Evolutionary conservation across 2,797 vertebrate species (phyloP).

Genomic region (Meda fulgida): DNA sequence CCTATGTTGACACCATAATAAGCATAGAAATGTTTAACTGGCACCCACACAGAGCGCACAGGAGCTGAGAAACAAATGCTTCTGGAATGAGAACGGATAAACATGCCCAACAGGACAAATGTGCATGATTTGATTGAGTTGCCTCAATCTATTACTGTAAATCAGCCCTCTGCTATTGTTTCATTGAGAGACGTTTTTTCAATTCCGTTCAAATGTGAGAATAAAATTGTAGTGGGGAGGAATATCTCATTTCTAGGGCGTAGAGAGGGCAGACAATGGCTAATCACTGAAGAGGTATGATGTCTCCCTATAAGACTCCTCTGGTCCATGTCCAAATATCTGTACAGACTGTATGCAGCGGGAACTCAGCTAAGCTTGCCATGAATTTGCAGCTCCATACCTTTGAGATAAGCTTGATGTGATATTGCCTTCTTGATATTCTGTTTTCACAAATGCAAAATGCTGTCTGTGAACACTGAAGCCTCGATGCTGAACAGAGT

Average conservation of each 20-base stretch:
- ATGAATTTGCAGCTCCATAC: conserved; percentile 37
- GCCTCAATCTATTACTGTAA: conserved; percentile 52
- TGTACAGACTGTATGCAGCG: not conserved
- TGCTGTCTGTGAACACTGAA: conserved; percentile 18
- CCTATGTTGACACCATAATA: conserved; percentile 36
- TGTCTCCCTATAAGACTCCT: conserved; percentile 10
- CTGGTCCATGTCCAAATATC: conserved; percentile 30
- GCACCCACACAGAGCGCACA: not conserved
- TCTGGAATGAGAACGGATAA: conserved; percentile 49
- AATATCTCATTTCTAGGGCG: conserved; percentile 32
- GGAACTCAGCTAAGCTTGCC: not conserved
- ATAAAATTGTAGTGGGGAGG: conserved; percentile 37
- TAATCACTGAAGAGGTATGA: conserved; percentile 41
- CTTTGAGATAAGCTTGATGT: conserved; percentile 42
- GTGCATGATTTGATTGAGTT: conserved; percentile 55
- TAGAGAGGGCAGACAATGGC: conserved; percentile 38
- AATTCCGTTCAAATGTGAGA: conserved; percentile 43
- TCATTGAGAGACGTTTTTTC: conserved; percentile 48
- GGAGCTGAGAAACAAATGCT: conserved; percentile 38
- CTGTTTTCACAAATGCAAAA: conserved; percentile 28
- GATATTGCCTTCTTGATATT: conserved; percentile 39
- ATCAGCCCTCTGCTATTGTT: conserved; percentile 38
- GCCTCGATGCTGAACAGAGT: not conserved
- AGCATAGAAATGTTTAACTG: conserved; percentile 45
- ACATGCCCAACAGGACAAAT: conserved; percentile 52